Evolutionary conservation across 2,113 vertebrate genomes (phyloP).

Genomic region (Marmota monax): DNA sequence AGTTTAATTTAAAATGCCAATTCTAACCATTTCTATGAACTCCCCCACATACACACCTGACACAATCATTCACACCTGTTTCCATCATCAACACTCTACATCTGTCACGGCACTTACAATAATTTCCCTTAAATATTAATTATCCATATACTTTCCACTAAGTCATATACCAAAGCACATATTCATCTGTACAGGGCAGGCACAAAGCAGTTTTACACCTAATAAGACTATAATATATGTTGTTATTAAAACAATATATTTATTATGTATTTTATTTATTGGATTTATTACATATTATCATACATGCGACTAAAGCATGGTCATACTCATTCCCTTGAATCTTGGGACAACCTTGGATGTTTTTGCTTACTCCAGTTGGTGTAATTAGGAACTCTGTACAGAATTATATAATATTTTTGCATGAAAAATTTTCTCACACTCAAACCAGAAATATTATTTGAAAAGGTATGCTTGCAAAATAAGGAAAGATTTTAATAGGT

Average conservation of each 20-base stretch:
- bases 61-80: conserved; percentile 13
- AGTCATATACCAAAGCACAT: not conserved
- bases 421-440: too few relatives aligned
- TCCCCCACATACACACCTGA: not conserved
- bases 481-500: not conserved
- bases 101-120: not conserved
- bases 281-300: not conserved
- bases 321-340: not conserved
- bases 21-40: not conserved
- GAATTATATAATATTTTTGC: not conserved
- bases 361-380: conserved; percentile 12
- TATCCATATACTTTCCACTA: not conserved
- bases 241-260: not conserved
- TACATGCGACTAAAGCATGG: not conserved
- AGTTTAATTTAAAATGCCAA: conserved; percentile 20
- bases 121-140: not conserved
- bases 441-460: conserved; percentile 14
- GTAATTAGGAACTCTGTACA: not conserved
- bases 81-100: not conserved
- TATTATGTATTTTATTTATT: too few relatives aligned
- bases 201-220: not conserved
- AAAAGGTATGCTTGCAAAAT: conserved; percentile 48
- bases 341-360: not conserved
- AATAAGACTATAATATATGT: not conserved
- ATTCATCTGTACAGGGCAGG: not conserved